phyloP scores from a whole-genome alignment of 2,797 vertebrate species.

The Amniataba percoides region DNA sequence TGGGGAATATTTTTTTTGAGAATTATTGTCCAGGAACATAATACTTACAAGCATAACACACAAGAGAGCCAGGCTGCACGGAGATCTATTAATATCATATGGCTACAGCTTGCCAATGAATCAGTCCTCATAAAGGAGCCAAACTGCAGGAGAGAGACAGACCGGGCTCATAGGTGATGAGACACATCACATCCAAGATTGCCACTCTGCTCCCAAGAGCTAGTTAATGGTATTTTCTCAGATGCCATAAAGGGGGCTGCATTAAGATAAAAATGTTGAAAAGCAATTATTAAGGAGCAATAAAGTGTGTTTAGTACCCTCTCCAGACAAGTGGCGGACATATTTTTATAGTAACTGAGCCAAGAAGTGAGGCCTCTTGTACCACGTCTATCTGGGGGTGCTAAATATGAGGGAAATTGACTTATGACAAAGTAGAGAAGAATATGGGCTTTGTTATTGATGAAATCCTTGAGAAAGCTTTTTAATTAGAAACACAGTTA shows the following conservation, averaged over 20 bases:
- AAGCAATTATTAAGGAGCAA: constrained; percentile 84
- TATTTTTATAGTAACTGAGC: constrained; percentile 65
- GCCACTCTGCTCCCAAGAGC: constrained; percentile 66
- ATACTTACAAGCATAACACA: constrained; percentile 32
- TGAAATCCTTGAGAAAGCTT: background rate
- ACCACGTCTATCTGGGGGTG: background rate
- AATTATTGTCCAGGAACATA: constrained; percentile 34
- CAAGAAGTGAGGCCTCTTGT: constrained; percentile 21
- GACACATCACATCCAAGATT: constrained; percentile 73
- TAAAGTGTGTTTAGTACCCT: constrained; percentile 82
- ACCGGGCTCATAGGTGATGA: constrained; percentile 69
- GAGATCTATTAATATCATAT: constrained; percentile 72
- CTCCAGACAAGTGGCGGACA: constrained; percentile 67
- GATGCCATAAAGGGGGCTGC: constrained; percentile 78
- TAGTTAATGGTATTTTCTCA: constrained; percentile 74
- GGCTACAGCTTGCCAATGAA: constrained; percentile 67
- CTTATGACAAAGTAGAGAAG: constrained; percentile 4
- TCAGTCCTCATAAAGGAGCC: constrained; percentile 69
- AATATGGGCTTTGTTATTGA: constrained; percentile 9
- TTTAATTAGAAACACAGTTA: background rate
- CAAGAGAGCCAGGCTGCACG: constrained; percentile 49
- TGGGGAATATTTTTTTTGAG: constrained; percentile 24
- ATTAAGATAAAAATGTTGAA: constrained; percentile 83
- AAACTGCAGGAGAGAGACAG: constrained; percentile 62
- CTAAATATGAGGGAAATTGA: background rate